Base-by-base conservation (phyloP, 2,113 vertebrate species). In the Phalacrocorax aristotelis region DNA sequence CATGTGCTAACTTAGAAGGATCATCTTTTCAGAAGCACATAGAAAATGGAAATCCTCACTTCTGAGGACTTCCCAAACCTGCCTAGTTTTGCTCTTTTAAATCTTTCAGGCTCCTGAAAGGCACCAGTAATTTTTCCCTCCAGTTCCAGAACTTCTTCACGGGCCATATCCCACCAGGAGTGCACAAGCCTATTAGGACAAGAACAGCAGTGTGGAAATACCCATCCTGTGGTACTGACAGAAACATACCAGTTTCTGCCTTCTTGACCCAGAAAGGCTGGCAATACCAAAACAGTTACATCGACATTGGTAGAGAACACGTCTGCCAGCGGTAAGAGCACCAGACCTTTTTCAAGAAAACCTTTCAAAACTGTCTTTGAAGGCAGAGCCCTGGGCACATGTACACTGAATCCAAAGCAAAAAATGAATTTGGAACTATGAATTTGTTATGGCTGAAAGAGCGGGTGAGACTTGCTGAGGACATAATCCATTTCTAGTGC, bases 231-330 rank as follows among this genome's bases (percentile, higher is more conserved):
- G 22, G 7, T 42, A 75, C 18, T 21, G 16, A n/a, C 34, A 84
- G 25, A 74, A 74, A 32, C 7, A 0, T 6, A 23, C 13, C 40
- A 29, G 18, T 65, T 89, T 77, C 40, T 27, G 3, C 27, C 19
- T 22, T 64, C 34, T 46, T 42, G 34, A 52, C 11, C 32, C 60
- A 74, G 34, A 79, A 69, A 52, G 29, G 4, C 34, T 78, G 23
- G 6, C 6, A 62, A 34, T 52, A 48, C 25, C 3, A 0, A 64
- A 72, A 12, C 30, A 42, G 30, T 11, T 75, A 36, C 25, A n/a
- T 3, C 2, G 0, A 38, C 25, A n/a, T 3, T 2, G 0, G 30
- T 22, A 71, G 68, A 58, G 27, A 49, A 11, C 17, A 51, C 36
- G 15, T 19, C 48, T 88, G 61, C 7, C 66, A 64, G 16, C 57